Base-by-base conservation (phyloP, 2,888 invertebrate species). In the Pristionchus exspectatus region DNA sequence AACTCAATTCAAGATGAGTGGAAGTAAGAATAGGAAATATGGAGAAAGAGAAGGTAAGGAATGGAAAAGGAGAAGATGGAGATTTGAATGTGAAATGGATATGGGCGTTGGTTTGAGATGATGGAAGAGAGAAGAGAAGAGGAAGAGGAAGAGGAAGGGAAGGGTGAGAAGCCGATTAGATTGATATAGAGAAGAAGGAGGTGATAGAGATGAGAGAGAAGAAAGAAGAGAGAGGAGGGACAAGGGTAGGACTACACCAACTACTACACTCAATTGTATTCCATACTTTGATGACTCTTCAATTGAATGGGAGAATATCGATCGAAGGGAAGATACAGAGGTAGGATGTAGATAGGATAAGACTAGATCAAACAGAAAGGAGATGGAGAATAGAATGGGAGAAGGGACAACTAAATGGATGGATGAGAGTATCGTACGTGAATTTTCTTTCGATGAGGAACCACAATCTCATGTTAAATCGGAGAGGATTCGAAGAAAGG, bases 381-480 rank as follows among this genome's bases (percentile, higher is more conserved):
- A 83, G 83, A 56, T 81, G n/a, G 44, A 14, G 66, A 86, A 66
- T 24, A 86, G 54, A 63, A 24, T 14, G 66, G 66, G 66, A 66
- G 63, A 63, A 30, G 44, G 66, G 44, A 66, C 24, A 63, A 86
- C 24, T 54, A 59, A 83, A 56, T 56, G 83, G 56, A 83, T 54
- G 56, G 83, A 83, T 56, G 54, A 38, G 54, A 83, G 50, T 44
- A 56, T 54, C 56, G 54, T 56, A 5, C 72, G 74, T 21, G 50
- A 72, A 12, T 54, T 38, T 24, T 87, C 69, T 50, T 93, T 93
- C 59, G 92, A 93, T 54, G 93, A 93, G 33, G 93, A 93, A 77
- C 93, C 93, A 3, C 93, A 93, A 87, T 89, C 92, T 2, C 74
- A 90, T 30, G 91, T 91, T 1, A 90, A 92, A 63, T 74, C 91